These are phyloP conservation scores for Petrolisthes cinctipes DNA, from an alignment of 2,888 invertebrate species.

Conservation along the genomic window DNA sequence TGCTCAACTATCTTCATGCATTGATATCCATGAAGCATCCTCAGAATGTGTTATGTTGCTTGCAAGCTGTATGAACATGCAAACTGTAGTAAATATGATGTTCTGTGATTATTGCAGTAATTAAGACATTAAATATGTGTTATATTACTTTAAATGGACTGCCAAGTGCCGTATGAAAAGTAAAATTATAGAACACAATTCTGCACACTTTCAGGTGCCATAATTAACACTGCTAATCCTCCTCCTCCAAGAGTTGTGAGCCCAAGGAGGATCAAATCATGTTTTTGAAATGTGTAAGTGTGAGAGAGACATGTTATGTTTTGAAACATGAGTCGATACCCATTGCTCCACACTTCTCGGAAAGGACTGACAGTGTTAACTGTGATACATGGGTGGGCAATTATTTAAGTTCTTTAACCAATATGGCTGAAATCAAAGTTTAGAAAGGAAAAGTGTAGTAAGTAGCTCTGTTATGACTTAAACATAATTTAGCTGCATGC, in stretches of 20 bases:
- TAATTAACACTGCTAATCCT: background rate
- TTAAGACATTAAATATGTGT: constrained; percentile 8
- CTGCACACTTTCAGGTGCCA: background rate
- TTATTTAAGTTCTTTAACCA: no score
- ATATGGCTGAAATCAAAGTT: no score
- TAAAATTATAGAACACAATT: background rate
- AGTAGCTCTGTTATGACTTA: background rate
- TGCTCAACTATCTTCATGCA: no score
- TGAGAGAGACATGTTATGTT: no score
- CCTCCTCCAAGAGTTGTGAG: constrained; percentile 2
- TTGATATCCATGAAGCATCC: no score
- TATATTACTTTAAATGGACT: no score
- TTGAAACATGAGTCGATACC: no score
- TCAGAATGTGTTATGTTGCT: background rate
- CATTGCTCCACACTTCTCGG: no score
- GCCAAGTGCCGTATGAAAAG: no score
- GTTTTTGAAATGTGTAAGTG: background rate
- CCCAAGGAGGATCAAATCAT: background rate
- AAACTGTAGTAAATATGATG: background rate
- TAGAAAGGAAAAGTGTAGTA: no score
- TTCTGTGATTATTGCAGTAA: constrained; percentile 17
- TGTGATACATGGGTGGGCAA: no score
- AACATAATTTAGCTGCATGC: constrained; percentile 29
- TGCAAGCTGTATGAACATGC: background rate
- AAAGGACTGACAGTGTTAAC: no score